Evolutionary conservation across 2,888 invertebrate species (phyloP).

Genomic region (Drosophila acutilabella): DNA sequence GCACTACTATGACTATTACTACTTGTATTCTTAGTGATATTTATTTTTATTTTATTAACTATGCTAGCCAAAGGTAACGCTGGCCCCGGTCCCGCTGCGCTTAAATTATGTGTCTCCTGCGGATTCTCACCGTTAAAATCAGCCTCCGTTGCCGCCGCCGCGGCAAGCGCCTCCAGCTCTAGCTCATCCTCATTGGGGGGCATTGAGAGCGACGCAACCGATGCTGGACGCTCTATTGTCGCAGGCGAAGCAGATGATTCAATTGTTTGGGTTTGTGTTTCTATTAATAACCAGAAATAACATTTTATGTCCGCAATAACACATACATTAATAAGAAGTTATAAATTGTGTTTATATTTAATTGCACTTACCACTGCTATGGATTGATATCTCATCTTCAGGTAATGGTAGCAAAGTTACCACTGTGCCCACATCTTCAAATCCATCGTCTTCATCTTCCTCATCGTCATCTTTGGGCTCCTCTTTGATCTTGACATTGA

Average conservation of each 20-base stretch:
- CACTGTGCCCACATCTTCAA: constrained; percentile 85
- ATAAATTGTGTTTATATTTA: too few species aligned
- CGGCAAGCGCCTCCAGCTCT: constrained; percentile 39
- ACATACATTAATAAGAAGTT: too few species aligned
- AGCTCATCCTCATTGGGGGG: constrained; percentile 55
- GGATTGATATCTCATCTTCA: constrained; percentile 83
- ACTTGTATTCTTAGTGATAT: constrained; percentile 90
- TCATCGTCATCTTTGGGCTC: constrained; percentile 89
- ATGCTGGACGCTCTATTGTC: constrained; percentile 85
- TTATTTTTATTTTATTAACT: constrained; percentile 91
- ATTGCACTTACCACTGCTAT: constrained; percentile 81
- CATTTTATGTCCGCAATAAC: background rate
- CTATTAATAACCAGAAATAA: constrained; percentile 40
- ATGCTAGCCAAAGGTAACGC: constrained; percentile 83
- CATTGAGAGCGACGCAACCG: constrained; percentile 67
- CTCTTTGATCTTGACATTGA: constrained; percentile 88
- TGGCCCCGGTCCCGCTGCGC: constrained; percentile 83
- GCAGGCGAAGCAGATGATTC: constrained; percentile 78
- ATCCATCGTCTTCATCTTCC: constrained; percentile 84
- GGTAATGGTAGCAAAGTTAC: constrained; percentile 72
- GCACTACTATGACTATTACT: constrained; percentile 83
- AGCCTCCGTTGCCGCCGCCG: constrained; percentile 38
- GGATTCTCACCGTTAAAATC: constrained; percentile 88
- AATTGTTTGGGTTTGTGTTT: constrained; percentile 83
- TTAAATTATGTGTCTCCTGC: constrained; percentile 86